These are phyloP conservation scores for Hycleus cichorii DNA, from an alignment of 1,140 invertebrate species.

Conservation along the genomic window DNA sequence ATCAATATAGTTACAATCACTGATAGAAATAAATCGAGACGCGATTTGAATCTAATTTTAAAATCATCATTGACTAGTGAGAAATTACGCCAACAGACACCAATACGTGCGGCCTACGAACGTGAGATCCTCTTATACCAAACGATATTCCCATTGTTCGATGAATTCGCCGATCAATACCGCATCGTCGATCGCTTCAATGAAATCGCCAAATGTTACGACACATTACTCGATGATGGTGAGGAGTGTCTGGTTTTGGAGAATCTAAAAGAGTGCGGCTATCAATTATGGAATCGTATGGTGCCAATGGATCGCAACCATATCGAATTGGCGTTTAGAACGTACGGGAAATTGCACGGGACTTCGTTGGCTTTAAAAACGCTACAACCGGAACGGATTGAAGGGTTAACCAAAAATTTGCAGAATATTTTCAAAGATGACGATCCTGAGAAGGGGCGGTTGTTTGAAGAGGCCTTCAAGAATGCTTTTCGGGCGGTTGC, in stretches of 20 bases:
- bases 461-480: slow-evolving; percentile 29
- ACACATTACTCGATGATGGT: slow-evolving; percentile 30
- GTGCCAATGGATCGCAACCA: slow-evolving; percentile 43
- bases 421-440: slow-evolving; percentile 25
- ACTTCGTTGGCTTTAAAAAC: slow-evolving; percentile 45
- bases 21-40: slow-evolving; percentile 6
- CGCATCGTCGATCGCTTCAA: slow-evolving; percentile 23
- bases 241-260: slow-evolving; percentile 48
- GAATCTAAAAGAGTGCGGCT: slow-evolving; percentile 45
- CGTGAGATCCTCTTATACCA: slow-evolving; percentile 25
- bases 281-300: slow-evolving; percentile 44
- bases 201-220: slow-evolving; percentile 37
- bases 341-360: slow-evolving; percentile 50
- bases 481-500: slow-evolving; percentile 6
- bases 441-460: not conserved
- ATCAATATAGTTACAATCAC: slow-evolving; percentile 17
- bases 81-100: slow-evolving; percentile 9
- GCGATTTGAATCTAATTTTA: slow-evolving; percentile 18
- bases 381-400: slow-evolving; percentile 35
- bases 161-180: slow-evolving; percentile 17
- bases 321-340: slow-evolving; percentile 41
- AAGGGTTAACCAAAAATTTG: slow-evolving; percentile 22
- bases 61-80: slow-evolving; percentile 21
- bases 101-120: slow-evolving; percentile 21
- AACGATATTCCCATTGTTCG: slow-evolving; percentile 17